Base-by-base conservation (phyloP, 2,888 invertebrate genomes). In the Venusia cambrica region DNA sequence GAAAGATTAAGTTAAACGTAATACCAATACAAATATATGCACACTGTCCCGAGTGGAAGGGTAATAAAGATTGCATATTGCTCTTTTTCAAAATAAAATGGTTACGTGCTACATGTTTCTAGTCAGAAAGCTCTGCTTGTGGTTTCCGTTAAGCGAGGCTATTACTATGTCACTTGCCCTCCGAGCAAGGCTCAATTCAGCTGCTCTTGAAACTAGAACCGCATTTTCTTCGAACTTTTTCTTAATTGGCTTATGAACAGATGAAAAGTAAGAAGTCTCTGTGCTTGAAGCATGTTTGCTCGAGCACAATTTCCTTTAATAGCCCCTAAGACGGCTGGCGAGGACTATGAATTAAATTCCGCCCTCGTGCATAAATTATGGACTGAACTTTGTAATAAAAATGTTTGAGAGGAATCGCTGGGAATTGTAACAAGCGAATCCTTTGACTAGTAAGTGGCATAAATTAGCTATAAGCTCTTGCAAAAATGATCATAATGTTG, bases 181-280 rank as follows among this genome's bases (percentile, higher is more conserved):
- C 14, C 19, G 17, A 26, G 10, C 24, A 7, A 5, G 26, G 10
- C 12, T 11, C 7, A 8, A 17, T 28, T 9, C 24, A 21, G 22
- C 14, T 18, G 16, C 28, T 51, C 47, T 48, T 53, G 38, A 45
- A 51, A 44, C 51, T 57, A 51, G 56, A 51, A 57, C 52, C 41
- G 51, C 48, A 54, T 51, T 56, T 49, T 46, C 48, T 54, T 44
- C 36, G 36, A 22, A 51, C 44, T 43, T 48, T 39, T 33, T 48
- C 45, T 49, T 40, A 40, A 46, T 27, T 40, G 20, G 29, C 43
- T n/a, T n/a, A n/a, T n/a, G n/a, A n/a, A n/a, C n/a, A n/a, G n/a
- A n/a, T n/a, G n/a, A n/a, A n/a, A n/a, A n/a, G n/a, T n/a, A n/a
- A n/a, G n/a, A n/a, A n/a, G n/a, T n/a, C n/a, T n/a, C n/a, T n/a